Evolutionary conservation across 2,888 invertebrate species (phyloP), one percentile per base, ranked within the genome.

Genomic region (Seira ritae): DNA sequence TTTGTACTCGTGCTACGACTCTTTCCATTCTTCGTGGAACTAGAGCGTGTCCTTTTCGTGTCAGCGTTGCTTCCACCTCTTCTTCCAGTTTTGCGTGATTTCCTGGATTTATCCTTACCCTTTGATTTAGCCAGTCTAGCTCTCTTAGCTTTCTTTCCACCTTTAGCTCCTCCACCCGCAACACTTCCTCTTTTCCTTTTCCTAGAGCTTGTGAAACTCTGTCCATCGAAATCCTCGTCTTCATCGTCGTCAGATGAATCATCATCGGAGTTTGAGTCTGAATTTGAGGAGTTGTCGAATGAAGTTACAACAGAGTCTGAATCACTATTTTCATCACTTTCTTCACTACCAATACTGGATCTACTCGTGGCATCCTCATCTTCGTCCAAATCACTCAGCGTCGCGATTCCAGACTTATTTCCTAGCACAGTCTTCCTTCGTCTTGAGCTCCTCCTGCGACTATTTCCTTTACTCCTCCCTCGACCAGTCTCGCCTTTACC

Each of bases 31-130:
- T 81, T 81, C 6, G 75, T 68, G 24, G 84, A 80, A 68, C 69
- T 62, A 20, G 84, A 80, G 2, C 84, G 70, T 1, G 84, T 84
- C 68, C 84, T 55, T 22, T 72, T 70, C n/a, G 31, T 12, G 4
- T 12, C 42, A 23, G 76, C 65, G 12, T 76, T 90, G 89, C 60
- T 90, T 87, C 75, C 89, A 86, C 87, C 88, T 90, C 82, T 80
- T 42, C 31, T 72, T 20, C 55, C 73, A 23, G 81, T 31, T 60
- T 81, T 73, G 66, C 81, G 62, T 60, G 74, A 78, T 67, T 78
- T 72, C 62, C 78, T 70, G 42, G 42, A 46, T 67, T 80, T 69
- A 37, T 70, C 46, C 17, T 75, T 20, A 50, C 68, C 75, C 42
- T 20, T 46, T 65, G 70, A 65, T 74, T 80, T 81, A 65, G 74